A percentile compares a stretch with the other conserved stretches of the same genome.
phyloP scores from a whole-genome alignment of 2,888 invertebrate genomes.

The Rotaria sp. region DNA sequence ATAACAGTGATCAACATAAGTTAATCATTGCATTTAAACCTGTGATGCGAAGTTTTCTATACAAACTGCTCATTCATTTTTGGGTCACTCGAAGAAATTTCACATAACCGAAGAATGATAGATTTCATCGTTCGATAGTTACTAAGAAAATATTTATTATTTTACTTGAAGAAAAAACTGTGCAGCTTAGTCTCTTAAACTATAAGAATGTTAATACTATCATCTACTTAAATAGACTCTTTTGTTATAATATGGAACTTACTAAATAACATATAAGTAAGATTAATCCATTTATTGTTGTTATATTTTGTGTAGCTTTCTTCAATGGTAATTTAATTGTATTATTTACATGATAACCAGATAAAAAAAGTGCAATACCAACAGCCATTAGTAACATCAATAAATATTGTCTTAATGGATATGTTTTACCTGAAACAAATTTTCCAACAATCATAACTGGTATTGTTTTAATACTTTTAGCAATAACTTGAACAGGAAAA shows the following conservation, averaged over 20 bases:
- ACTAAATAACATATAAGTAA: slow-evolving; percentile 62
- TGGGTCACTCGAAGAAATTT: too few relatives aligned
- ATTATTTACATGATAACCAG: slow-evolving; percentile 60
- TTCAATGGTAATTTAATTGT: slow-evolving; percentile 52
- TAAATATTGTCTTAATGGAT: slow-evolving; percentile 81
- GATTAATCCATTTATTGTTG: slow-evolving; percentile 74
- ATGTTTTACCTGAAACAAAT: slow-evolving; percentile 75
- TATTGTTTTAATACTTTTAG: slow-evolving; percentile 46
- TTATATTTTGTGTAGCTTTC: slow-evolving; percentile 60
- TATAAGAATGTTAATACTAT: too few relatives aligned
- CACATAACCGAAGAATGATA: too few relatives aligned
- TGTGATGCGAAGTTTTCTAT: too few relatives aligned
- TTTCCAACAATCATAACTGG: slow-evolving; percentile 93
- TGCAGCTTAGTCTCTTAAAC: too few relatives aligned
- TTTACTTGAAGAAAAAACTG: too few relatives aligned
- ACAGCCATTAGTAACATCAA: slow-evolving; percentile 79
- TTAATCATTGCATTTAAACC: too few relatives aligned
- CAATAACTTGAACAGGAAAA: slow-evolving; percentile 81
- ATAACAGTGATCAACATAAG: too few relatives aligned
- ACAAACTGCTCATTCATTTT: too few relatives aligned
- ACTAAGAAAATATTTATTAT: too few relatives aligned
- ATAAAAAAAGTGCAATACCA: slow-evolving; percentile 86
- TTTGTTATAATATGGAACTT: neutral
- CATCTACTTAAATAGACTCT: too few relatives aligned
- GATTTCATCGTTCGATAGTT: too few relatives aligned